phyloP scores from a whole-genome alignment of 2,797 vertebrate species.

The Cryptoprocta ferox region DNA sequence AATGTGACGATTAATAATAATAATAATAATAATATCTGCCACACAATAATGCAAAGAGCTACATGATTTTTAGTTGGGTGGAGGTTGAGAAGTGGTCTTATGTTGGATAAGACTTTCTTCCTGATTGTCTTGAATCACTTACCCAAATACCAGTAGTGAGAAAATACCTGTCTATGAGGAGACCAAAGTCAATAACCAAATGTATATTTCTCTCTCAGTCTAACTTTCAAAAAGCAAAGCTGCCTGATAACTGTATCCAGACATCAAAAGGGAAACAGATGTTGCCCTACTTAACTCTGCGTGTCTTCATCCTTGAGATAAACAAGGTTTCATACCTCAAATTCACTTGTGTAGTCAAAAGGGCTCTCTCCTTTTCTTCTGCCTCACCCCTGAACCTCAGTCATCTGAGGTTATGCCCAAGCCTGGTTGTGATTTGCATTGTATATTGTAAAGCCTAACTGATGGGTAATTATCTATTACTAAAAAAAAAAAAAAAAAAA shows the following conservation, averaged over 20 bases:
- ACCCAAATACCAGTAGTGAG: constrained; percentile 36
- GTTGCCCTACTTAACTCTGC: constrained; percentile 53
- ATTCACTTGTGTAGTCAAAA: background rate
- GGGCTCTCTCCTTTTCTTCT: background rate
- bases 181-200: background rate
- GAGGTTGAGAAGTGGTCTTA: background rate
- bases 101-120: constrained; percentile 12
- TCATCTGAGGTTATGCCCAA: constrained; percentile 29
- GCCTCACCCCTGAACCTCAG: background rate
- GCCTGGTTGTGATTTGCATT: constrained; percentile 49
- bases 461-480: constrained; percentile 29
- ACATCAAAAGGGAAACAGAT: constrained; percentile 61
- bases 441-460: constrained; percentile 60
- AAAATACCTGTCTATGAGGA: constrained; percentile 12
- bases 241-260: constrained; percentile 47
- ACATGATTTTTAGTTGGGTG: background rate
- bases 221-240: constrained; percentile 62
- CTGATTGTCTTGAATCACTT: constrained; percentile 21
- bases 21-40: too few species aligned
- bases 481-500: background rate
- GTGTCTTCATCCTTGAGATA: constrained; percentile 68
- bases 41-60: background rate
- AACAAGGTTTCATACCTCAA: background rate
- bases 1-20: background rate
- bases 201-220: constrained; percentile 21